phyloP scores from a whole-genome alignment of 2,113 vertebrate species.

The Larimichthys crocea region DNA sequence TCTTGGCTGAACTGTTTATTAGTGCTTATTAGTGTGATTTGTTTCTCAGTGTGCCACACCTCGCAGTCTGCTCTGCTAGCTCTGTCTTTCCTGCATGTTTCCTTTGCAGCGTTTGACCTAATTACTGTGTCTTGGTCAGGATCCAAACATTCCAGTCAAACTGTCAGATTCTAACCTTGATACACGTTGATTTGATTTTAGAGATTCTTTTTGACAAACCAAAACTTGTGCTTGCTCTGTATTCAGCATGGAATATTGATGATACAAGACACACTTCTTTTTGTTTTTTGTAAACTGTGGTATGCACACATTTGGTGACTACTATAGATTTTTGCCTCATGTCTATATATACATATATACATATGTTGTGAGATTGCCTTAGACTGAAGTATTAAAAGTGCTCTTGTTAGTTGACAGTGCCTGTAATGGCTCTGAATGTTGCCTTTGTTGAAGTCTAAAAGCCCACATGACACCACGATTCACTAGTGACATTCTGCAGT shows the following conservation, averaged over 20 bases:
- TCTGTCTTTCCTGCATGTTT: slow-evolving; percentile 19
- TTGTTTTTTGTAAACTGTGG: slow-evolving; percentile 43
- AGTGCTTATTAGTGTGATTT: slow-evolving; percentile 10
- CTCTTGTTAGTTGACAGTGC: slow-evolving; percentile 70
- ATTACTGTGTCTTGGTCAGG: slow-evolving; percentile 3
- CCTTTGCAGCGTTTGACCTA: slow-evolving; percentile 6
- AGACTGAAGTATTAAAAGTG: slow-evolving; percentile 67
- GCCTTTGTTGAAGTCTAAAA: slow-evolving; percentile 34
- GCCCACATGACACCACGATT: slow-evolving; percentile 2
- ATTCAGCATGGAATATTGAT: slow-evolving; percentile 39
- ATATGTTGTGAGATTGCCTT: slow-evolving; percentile 41
- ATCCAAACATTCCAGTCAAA: slow-evolving; percentile 48
- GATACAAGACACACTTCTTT: background rate
- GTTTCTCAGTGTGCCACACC: background rate
- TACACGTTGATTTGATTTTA: slow-evolving; percentile 3
- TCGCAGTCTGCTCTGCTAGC: slow-evolving; percentile 12
- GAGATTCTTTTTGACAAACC: slow-evolving; percentile 13
- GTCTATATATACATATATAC: slow-evolving; percentile 13
- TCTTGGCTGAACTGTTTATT: background rate
- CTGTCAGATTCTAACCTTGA: background rate
- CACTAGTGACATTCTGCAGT: background rate
- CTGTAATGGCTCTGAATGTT: slow-evolving; percentile 59
- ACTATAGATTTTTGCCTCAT: slow-evolving; percentile 13
- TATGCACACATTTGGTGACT: slow-evolving; percentile 49
- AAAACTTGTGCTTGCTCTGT: slow-evolving; percentile 25